Conservation (phyloP, 2,113 vertebrate genomes). For the Speoplatyrhinus poulsoni region DNA sequence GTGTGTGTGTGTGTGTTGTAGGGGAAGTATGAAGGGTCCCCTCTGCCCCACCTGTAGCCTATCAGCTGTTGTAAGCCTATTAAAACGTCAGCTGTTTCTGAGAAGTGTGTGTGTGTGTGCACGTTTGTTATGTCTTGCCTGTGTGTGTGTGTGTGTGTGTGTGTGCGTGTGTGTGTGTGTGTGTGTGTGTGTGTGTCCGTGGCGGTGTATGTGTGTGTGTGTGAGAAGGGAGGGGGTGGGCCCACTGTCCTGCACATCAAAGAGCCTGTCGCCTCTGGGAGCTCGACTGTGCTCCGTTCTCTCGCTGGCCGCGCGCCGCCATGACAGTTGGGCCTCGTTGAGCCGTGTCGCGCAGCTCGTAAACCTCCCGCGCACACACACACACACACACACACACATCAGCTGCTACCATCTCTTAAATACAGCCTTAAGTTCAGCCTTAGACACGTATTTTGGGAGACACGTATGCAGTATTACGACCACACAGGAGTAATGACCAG, state of each 20-base stretch:
- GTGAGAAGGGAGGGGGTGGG: conserved; percentile 36
- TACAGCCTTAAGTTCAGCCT: neutral
- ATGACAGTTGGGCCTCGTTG: conserved; percentile 2
- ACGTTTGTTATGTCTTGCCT: conserved; percentile 27
- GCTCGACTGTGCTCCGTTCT: conserved; percentile 48
- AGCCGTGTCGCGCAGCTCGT: neutral
- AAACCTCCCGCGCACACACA: neutral
- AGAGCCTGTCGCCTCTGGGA: conserved; percentile 45
- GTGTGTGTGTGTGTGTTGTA: conserved; percentile 48
- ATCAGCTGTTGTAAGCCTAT: conserved; percentile 81
- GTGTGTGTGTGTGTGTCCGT: conserved; percentile 27
- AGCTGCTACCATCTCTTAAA: conserved; percentile 16
- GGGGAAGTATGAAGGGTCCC: conserved; percentile 70
- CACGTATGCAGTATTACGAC: too few species aligned
- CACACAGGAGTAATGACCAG: too few species aligned
- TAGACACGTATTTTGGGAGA: neutral
- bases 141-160: conserved; percentile 46
- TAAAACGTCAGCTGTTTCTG: conserved; percentile 83
- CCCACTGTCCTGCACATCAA: conserved; percentile 50
- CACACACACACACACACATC: conserved; percentile 6
- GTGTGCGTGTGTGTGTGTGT: conserved; percentile 39
- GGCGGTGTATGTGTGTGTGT: conserved; percentile 27
- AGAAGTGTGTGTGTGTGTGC: conserved; percentile 56
- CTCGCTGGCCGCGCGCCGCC: conserved; percentile 7
- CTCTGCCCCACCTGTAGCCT: conserved; percentile 79